Evolutionary conservation across 2,888 invertebrate genomes (phyloP), one percentile per base, ranked within the genome.

Genomic region (Seira musarum): DNA sequence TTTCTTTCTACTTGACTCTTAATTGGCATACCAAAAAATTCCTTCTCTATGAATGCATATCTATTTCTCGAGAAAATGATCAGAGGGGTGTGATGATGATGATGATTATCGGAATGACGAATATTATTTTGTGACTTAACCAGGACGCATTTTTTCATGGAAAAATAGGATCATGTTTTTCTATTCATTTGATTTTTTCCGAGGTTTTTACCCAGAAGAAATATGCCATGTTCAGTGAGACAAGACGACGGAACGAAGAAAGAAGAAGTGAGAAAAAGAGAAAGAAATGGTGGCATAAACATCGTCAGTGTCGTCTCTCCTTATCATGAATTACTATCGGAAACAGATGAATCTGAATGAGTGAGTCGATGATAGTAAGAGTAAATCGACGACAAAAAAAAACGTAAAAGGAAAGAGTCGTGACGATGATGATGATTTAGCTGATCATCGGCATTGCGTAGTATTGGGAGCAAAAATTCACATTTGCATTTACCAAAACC

Each of bases 21-120:
- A 86, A 86, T 86, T 86, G 86, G 86, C 86, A 86, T 85, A 86
- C 86, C 85, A 83, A 83, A 78, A 65, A 46, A 49, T 13, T 80
- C 82, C 83, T 81, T 83, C 81, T 79, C 65, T 82, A 76, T 76
- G 75, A 73, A 72, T 61, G 66, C 25, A 66, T 80, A 49, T 49
- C 49, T 49, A 49, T 49, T n/a, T 49, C 49, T 13, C 49, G 49
- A 49, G 49, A 49, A 49, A 49, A 13, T 49, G 49, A 49, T 49
- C 49, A n/a, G 3, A 8, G 49, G 17, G 3, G 15, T 49, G 49
- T 49, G 49, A 60, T 46, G 71, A 60, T 60, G 57, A 66, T 63
- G 63, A 76, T 76, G 76, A 76, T 69, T 63, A 76, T 53, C n/a
- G 40, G 65, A 53, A 69, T 65, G 53, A 68, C 22, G 75, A 67